These are phyloP conservation scores for Pachydiplax longipennis DNA, from an alignment of 2,888 invertebrate genomes.

Conservation along the genomic window DNA sequence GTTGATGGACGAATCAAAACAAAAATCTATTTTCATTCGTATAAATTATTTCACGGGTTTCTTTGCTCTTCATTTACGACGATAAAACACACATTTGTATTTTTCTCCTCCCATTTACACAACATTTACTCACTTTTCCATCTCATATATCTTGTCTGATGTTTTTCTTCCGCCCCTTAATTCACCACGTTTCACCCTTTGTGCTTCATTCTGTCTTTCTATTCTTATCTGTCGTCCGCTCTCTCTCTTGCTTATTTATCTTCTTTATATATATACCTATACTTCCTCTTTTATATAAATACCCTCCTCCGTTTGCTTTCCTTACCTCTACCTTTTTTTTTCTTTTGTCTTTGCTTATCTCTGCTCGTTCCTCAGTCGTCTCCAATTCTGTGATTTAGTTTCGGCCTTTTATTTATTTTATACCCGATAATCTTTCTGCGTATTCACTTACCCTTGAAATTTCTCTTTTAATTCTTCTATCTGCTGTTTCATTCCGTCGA, in stretches of 20 bases:
- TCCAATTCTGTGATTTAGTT: not conserved
- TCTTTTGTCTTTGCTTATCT: no score
- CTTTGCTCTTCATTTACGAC: no score
- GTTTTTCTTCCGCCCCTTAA: not conserved
- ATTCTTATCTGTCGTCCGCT: not conserved
- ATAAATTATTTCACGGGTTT: no score
- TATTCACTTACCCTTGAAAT: not conserved
- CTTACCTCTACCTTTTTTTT: no score
- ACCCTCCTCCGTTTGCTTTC: no score
- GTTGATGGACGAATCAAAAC: no score
- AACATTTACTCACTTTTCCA: not conserved
- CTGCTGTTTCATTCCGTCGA: not conserved
- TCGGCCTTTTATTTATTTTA: no score
- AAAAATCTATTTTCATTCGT: no score
- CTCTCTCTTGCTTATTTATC: not conserved
- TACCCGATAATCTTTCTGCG: no score
- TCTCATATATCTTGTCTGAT: not conserved
- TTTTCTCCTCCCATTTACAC: not conserved
- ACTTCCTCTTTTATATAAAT: no score
- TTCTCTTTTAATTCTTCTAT: not conserved
- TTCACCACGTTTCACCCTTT: not conserved
- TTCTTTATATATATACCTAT: no score
- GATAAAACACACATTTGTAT: no score
- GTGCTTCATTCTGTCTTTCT: not conserved
- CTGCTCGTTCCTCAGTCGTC: not conserved